Evolutionary conservation across 2,113 vertebrate genomes (phyloP).

Genomic region (Pomatorhinus ruficollis): DNA sequence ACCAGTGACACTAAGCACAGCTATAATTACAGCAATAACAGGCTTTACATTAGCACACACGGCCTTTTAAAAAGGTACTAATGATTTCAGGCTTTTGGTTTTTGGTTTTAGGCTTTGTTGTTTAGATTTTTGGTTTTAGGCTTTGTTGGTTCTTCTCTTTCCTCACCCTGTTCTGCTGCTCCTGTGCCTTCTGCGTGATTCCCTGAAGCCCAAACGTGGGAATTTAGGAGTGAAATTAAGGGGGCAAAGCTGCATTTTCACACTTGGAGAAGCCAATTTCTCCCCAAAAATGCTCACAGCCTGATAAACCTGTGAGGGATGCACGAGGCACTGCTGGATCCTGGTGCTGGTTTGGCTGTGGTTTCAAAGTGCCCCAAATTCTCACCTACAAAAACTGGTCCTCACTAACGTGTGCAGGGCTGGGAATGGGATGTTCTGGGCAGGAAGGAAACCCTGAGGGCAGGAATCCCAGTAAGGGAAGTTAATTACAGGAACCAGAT

Average conservation of each 20-base stretch:
- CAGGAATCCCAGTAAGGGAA: neutral
- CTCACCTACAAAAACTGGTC: neutral
- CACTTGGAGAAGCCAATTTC: neutral
- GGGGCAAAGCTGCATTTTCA: neutral
- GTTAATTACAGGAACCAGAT: neutral
- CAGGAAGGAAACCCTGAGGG: neutral
- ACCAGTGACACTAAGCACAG: neutral
- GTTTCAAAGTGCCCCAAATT: neutral
- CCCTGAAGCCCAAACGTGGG: neutral
- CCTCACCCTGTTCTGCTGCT: neutral
- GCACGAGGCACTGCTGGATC: rapidly evolving
- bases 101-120: neutral
- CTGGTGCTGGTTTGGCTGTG: neutral
- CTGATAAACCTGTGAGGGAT: neutral
- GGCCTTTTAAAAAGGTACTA: neutral
- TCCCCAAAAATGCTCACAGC: neutral
- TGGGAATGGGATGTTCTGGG: neutral
- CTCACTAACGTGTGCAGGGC: rapidly evolving
- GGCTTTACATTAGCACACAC: neutral
- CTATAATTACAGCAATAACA: neutral
- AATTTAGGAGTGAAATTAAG: neutral
- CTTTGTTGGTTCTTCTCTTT: neutral
- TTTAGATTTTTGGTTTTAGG: neutral
- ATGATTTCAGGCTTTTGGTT: neutral
- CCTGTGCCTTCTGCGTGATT: neutral